Conservation (phyloP, 2,888 invertebrate species). For the Limnephilus marmoratus region DNA sequence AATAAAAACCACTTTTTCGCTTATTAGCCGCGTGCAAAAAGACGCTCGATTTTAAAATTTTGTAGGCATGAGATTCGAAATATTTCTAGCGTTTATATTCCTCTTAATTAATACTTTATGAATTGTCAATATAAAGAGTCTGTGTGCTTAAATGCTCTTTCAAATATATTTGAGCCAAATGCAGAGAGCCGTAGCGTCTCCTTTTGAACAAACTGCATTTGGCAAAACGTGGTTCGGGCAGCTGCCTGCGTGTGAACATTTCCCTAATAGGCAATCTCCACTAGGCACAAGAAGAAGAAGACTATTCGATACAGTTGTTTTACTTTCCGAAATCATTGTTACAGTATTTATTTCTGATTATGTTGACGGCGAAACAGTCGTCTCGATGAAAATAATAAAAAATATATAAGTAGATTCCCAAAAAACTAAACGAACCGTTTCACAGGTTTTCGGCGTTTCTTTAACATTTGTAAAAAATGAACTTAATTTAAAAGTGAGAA, state of each 20-base stretch:
- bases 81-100: too few species aligned
- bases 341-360: neutral
- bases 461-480: neutral
- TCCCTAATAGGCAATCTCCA: neutral
- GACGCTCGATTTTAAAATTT: too few species aligned
- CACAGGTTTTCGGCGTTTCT: too few species aligned
- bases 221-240: neutral
- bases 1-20: too few species aligned
- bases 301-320: neutral
- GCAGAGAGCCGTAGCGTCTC: neutral
- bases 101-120: too few species aligned
- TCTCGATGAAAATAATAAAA: neutral
- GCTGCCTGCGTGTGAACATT: neutral
- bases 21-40: too few species aligned
- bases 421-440: too few species aligned
- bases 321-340: neutral
- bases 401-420: neutral
- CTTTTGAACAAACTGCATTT: neutral
- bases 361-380: neutral
- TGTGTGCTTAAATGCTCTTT: too few species aligned
- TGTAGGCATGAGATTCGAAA: too few species aligned
- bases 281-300: neutral
- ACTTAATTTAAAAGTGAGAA: neutral
- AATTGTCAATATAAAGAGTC: too few species aligned
- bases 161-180: neutral